Evolutionary conservation across 1,140 invertebrate species (phyloP).

Genomic region (Eufriesea mexicana): DNA sequence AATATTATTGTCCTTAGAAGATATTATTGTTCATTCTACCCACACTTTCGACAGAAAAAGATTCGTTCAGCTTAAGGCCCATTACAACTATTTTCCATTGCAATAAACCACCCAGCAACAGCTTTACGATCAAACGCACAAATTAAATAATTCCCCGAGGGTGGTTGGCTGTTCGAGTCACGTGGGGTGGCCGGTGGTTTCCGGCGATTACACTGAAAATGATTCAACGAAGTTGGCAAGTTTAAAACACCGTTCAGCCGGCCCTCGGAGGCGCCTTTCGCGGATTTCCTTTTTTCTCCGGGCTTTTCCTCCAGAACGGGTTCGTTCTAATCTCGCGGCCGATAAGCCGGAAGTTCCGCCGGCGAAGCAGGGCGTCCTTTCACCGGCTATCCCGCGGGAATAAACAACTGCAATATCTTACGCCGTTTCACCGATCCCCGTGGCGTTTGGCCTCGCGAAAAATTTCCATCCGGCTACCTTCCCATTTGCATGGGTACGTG

Average conservation of each 20-base stretch:
- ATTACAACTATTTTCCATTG: not conserved
- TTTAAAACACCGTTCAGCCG: conserved; percentile 2
- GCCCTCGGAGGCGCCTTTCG: not conserved
- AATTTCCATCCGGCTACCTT: conserved; percentile 29
- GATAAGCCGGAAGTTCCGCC: conserved; percentile 47
- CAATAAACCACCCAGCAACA: not conserved
- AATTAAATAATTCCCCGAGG: not conserved
- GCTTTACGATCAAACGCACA: not conserved
- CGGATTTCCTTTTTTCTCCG: not conserved
- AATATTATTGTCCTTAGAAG: too few species aligned
- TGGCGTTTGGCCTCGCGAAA: conserved; percentile 19
- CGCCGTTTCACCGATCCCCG: conserved; percentile 21
- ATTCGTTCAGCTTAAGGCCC: not conserved
- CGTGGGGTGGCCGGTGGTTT: not conserved
- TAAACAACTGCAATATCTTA: conserved; percentile 56
- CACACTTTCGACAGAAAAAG: not conserved
- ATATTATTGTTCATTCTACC: too few species aligned
- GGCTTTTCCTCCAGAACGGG: not conserved
- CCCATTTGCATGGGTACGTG: conserved; percentile 41
- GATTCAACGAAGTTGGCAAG: conserved; percentile 5
- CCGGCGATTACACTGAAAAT: conserved; percentile 11
- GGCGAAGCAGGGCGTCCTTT: conserved; percentile 11
- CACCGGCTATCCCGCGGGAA: conserved; percentile 36
- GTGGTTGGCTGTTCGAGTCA: not conserved
- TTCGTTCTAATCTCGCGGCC: conserved; percentile 42